Evolutionary conservation across 1,140 invertebrate genomes (phyloP), one percentile per base, ranked within the genome.

Genomic region (Neodiprion fabricii): DNA sequence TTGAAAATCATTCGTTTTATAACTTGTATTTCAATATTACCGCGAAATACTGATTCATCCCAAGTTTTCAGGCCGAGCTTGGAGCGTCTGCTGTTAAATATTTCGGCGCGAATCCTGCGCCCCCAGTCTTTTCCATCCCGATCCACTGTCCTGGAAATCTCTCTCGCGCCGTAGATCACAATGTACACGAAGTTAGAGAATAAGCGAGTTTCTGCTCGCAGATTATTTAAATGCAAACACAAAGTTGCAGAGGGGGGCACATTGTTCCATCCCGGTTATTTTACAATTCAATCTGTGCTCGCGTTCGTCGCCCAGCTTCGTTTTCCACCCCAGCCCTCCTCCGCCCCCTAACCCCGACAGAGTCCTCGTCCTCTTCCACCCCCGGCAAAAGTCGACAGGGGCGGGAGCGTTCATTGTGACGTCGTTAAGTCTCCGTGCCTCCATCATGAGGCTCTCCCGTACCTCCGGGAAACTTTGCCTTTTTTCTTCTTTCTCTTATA

Each of bases 161-260:
- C 49, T 23, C 48, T 49, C 48, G 49, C n/a, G n/a, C 3, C 53
- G 53, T 61, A 61, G 53, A 69, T 47, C 67, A 21, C 67, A 69
- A 69, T 21, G 21, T 69, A 69, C 40, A 69, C 67, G 67, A 69
- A 69, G 67, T 69, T 69, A 69, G 21, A 47, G 67, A 69, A 69
- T 69, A 73, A 21, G 65, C 23, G 50, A 50, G 14, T 48, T 61
- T 71, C 49, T 9, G 79, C 79, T 86, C 82, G 83, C 85, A 80
- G 85, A 86, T 86, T 86, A 86, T 86, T 86, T 86, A 86, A 86
- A 86, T 86, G 85, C 85, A 86, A 86, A 86, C 85, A 86, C 81
- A 84, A 85, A 85, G 84, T 84, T 86, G 84, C 85, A 86, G 78
- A 82, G 78, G 79, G 74, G 83, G 78, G 79, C 80, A 86, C 85